These are phyloP conservation scores for Tenebrosternarchus preto DNA, from an alignment of 2,113 vertebrate species.

Conservation along the genomic window DNA sequence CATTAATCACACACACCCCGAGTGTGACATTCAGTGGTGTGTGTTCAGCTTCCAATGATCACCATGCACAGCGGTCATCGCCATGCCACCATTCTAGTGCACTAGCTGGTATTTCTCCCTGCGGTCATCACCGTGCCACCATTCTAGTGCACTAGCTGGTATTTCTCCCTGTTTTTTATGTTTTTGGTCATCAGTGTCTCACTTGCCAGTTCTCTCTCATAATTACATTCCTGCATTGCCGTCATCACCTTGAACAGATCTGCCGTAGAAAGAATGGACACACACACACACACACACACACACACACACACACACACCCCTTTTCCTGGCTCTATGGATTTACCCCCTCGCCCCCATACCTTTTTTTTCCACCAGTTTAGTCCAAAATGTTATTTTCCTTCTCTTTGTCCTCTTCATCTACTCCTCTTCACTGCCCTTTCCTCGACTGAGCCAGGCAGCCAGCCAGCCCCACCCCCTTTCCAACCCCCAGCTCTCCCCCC, in stretches of 20 bases:
- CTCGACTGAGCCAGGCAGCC: constrained; percentile 1
- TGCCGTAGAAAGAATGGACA: constrained; percentile 9
- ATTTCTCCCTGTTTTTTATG: neutral
- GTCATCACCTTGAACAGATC: constrained; percentile 34
- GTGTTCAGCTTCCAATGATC: too few species aligned
- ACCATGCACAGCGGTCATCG: too few species aligned
- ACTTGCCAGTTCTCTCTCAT: neutral
- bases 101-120: too few species aligned
- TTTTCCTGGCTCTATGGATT: constrained; percentile 25
- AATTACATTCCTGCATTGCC: constrained; percentile 25
- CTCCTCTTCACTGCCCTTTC: neutral
- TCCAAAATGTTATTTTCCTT: constrained; percentile 31
- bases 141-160: neutral
- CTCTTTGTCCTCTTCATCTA: constrained; percentile 14
- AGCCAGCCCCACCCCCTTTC: constrained; percentile 8
- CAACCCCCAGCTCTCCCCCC: neutral
- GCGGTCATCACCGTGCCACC: neutral
- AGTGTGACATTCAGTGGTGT: too few species aligned
- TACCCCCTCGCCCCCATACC: constrained; percentile 32
- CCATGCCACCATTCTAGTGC: too few species aligned
- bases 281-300: constrained; percentile 6
- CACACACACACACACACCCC: constrained; percentile 23
- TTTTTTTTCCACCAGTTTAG: constrained; percentile 10
- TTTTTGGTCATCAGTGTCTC: neutral
- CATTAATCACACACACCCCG: too few species aligned